phyloP scores from a whole-genome alignment of 2,797 vertebrate species.

The Sebastes kiyomatsui region DNA sequence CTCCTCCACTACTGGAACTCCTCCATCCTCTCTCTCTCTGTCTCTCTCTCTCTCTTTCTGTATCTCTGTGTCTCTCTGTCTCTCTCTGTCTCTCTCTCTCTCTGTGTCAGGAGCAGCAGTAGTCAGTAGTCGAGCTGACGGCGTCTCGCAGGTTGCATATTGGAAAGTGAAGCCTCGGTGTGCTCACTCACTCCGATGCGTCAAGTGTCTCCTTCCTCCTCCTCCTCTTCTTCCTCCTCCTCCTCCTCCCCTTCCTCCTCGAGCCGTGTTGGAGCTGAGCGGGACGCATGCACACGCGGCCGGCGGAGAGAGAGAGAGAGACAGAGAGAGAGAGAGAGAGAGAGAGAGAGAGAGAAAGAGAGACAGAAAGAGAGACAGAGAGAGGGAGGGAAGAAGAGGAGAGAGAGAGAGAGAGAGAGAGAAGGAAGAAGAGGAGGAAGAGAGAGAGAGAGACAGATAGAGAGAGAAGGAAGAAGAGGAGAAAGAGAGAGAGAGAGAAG shows the following conservation, averaged over 20 bases:
- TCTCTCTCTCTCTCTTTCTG: neutral
- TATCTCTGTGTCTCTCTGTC: neutral
- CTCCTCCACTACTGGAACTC: conserved; percentile 37
- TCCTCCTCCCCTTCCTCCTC: neutral
- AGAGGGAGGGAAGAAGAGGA: neutral
- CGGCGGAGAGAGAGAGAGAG: neutral
- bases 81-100: neutral
- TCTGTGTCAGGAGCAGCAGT: conserved; percentile 33
- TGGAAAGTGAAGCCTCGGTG: conserved; percentile 68
- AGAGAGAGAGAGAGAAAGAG: neutral
- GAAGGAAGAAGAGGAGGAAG: neutral
- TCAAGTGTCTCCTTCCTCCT: conserved; percentile 53
- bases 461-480: neutral
- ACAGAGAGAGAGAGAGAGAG: neutral
- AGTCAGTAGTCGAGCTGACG: conserved; percentile 37
- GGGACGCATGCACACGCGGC: conserved; percentile 42
- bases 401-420: neutral
- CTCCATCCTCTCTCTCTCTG: conserved; percentile 41
- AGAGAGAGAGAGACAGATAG: too few species aligned
- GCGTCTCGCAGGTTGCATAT: conserved; percentile 71
- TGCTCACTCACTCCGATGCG: conserved; percentile 76
- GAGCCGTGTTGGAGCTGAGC: conserved; percentile 17
- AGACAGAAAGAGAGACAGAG: too few species aligned
- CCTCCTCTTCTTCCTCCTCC: neutral
- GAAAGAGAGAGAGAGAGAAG: neutral